phyloP scores from a whole-genome alignment of 2,113 vertebrate genomes.

The Neolamprologus ventralis region DNA sequence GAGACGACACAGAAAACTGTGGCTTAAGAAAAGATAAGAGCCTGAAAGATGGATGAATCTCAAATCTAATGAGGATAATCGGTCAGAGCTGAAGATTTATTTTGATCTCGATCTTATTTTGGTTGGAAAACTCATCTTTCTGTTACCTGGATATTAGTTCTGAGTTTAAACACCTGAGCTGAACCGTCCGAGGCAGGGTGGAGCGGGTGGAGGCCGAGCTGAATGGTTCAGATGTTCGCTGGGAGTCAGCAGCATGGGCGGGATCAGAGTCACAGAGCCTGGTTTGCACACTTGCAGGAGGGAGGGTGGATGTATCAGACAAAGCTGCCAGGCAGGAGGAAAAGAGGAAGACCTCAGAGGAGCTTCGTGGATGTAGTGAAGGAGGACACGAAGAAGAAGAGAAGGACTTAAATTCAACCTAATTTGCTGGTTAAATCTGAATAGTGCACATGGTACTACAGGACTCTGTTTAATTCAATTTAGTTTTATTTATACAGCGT shows the following conservation, averaged over 20 bases:
- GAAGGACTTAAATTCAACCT: not conserved
- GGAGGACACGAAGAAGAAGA: accelerated
- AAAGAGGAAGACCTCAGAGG: not conserved
- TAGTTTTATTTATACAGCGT: accelerated
- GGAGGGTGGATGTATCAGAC: not conserved
- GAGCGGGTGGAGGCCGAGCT: accelerated
- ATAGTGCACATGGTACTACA: not conserved
- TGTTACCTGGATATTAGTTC: not conserved
- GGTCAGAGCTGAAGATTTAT: not conserved
- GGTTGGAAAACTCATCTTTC: not conserved
- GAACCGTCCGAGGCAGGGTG: not conserved
- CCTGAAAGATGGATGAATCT: not conserved
- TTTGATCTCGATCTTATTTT: not conserved
- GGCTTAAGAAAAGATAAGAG: accelerated
- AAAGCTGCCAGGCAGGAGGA: not conserved
- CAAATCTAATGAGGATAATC: not conserved
- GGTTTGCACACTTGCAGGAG: not conserved
- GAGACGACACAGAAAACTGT: not conserved
- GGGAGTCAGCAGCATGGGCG: not conserved
- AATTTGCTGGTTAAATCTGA: not conserved
- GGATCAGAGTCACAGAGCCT: not conserved
- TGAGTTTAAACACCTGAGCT: not conserved
- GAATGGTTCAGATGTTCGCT: not conserved
- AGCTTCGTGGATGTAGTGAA: not conserved
- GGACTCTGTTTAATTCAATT: not conserved